Evolutionary conservation across 2,888 invertebrate species (phyloP).

Genomic region (Caenorhabditis panamensis): DNA sequence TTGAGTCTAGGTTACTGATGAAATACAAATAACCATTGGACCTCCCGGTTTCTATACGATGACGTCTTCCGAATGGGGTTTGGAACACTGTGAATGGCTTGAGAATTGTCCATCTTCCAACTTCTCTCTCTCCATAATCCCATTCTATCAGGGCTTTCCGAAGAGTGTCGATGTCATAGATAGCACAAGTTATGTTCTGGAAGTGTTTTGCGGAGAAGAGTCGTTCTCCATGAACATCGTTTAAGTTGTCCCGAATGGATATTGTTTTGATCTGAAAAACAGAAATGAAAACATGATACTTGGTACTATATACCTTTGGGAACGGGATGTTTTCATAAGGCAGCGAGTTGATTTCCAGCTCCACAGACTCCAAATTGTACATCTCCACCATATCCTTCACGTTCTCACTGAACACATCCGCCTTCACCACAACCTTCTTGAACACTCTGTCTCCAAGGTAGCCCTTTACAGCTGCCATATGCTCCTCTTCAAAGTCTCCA

Average conservation of each 20-base stretch:
- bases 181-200: conserved; percentile 27
- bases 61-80: conserved; percentile 41
- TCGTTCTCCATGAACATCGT: conserved; percentile 1
- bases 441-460: conserved; percentile 9
- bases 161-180: conserved; percentile 27
- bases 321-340: conserved; percentile 2
- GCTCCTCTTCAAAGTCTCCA: conserved; percentile 10
- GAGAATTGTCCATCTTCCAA: conserved; percentile 30
- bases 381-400: conserved; percentile 33
- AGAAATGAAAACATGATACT: background rate
- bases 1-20: conserved; percentile 15
- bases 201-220: conserved; percentile 29
- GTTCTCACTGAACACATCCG: conserved; percentile 8
- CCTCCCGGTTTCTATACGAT: background rate
- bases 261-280: conserved; percentile 43
- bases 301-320: conserved; percentile 20
- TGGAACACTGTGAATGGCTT: conserved; percentile 46
- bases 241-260: conserved; percentile 15
- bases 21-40: conserved; percentile 24
- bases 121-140: conserved; percentile 26
- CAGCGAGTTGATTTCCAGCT: conserved; percentile 16
- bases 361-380: conserved; percentile 26
- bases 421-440: conserved; percentile 18
- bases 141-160: conserved; percentile 16
- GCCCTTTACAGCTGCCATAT: conserved; percentile 3